Evolutionary conservation across 2,797 vertebrate genomes (phyloP), one percentile per base, ranked within the genome.

Genomic region (Emys orbicularis): DNA sequence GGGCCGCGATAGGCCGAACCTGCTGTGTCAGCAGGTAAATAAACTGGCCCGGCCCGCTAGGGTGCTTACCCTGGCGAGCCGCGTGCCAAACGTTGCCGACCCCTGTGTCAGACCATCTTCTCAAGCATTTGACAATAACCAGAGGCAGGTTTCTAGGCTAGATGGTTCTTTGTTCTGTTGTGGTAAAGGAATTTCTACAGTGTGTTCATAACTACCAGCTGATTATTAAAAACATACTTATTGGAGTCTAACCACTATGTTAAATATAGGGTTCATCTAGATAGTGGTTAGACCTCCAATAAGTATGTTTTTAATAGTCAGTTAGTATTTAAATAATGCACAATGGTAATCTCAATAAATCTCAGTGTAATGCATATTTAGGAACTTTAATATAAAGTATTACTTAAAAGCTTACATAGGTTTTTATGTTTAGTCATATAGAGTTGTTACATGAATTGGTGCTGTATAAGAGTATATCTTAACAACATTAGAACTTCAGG

Each of bases 271-370:
- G 1, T 65, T 57, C 11, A 57, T 7, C 37, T 37, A 37, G 5
- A 47, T 5, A 47, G 52, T 34, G 1, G 2, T 61, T 29, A 96
- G 84, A 49, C 1, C 1, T 81, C 2, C 11, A 57, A 18, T 50
- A 77, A 84, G 27, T 90, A 87, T 23, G 0, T 82, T 84, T 44
- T 12, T 82, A 80, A 50, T 83, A 52, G 82, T 57, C 12, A 88
- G 0, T 0, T 21, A 1, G 1, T 57, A 80, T 47, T 83, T 1
- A 89, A 79, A 56, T 68, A 83, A 54, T 12, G 44, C 10, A 31
- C 4, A 76, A 6, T 8, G 0, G 16, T 29, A 59, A 34, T 81
- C 44, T 80, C 74, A 84, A 52, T 41, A 79, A 95, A 83, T 50
- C 23, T 54, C 50, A 84, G 83, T 44, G 2, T 88, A 89, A 16